Conservation (phyloP, 1,140 invertebrate genomes). For the Heliconius himera region DNA sequence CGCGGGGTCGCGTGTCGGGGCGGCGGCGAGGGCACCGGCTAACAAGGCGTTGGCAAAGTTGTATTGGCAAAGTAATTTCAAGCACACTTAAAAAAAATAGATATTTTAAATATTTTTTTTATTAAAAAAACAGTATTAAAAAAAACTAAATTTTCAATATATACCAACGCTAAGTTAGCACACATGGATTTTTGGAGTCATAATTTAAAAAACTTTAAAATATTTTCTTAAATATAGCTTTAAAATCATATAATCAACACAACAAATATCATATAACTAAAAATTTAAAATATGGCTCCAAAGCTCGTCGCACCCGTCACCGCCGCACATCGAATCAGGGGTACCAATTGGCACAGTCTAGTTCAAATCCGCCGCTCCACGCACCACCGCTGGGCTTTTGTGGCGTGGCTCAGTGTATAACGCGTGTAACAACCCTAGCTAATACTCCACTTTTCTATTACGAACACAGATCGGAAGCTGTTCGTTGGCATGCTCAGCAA, state of each 20-base stretch:
- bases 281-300: background rate
- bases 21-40: slow-evolving; percentile 50
- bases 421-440: slow-evolving; percentile 19
- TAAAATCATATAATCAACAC: background rate
- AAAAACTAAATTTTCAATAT: background rate
- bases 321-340: slow-evolving; percentile 46
- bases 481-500: slow-evolving; percentile 99
- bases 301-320: slow-evolving; percentile 46
- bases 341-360: slow-evolving; percentile 56
- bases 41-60: slow-evolving; percentile 39
- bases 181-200: slow-evolving; percentile 29
- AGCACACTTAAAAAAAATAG: background rate
- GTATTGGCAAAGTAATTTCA: background rate
- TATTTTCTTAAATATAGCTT: background rate
- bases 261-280: background rate
- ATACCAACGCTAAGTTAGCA: background rate
- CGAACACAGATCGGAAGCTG: slow-evolving; percentile 95
- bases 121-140: background rate
- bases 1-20: slow-evolving; percentile 63
- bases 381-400: slow-evolving; percentile 74
- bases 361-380: slow-evolving; percentile 68
- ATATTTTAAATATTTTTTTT: too few relatives aligned
- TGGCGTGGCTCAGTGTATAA: slow-evolving; percentile 62
- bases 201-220: background rate
- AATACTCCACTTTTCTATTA: slow-evolving; percentile 44